Conservation (phyloP, 1,140 invertebrate species). For the Dreissena rostriformis region DNA sequence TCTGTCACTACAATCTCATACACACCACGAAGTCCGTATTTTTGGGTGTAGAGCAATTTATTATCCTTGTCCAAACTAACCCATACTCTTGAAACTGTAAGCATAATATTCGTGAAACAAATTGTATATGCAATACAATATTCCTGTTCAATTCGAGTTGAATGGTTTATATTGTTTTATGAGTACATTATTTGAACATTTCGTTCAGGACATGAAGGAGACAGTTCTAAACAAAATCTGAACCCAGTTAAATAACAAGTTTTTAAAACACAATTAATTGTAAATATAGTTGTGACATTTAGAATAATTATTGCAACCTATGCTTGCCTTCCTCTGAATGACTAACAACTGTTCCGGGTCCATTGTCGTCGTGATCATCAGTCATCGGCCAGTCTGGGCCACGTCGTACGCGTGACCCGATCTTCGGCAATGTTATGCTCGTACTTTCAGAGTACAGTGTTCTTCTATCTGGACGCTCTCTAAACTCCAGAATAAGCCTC, state of each 20-base stretch:
- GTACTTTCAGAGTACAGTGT: too few species aligned
- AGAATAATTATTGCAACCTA: too few species aligned
- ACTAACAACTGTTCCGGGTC: slow-evolving; percentile 60
- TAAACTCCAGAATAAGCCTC: too few species aligned
- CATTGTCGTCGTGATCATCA: slow-evolving; percentile 54
- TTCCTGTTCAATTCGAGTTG: neutral
- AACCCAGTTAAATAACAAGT: neutral
- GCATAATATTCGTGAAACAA: neutral
- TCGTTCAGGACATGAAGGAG: neutral
- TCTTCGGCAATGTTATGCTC: slow-evolving; percentile 33
- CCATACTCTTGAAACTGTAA: neutral
- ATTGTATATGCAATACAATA: neutral
- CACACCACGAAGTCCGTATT: neutral
- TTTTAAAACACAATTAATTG: neutral
- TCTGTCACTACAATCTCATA: neutral
- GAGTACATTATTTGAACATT: neutral
- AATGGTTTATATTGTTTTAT: neutral
- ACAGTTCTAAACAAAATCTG: neutral
- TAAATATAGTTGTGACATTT: too few species aligned
- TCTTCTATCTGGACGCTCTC: too few species aligned
- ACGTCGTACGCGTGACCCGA: slow-evolving; percentile 57
- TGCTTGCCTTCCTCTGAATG: slow-evolving; percentile 27
- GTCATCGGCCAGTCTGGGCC: slow-evolving; percentile 60
- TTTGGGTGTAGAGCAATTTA: neutral
- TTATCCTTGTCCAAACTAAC: neutral